Evolutionary conservation across 2,888 invertebrate genomes (phyloP).

Genomic region (Lydus trimaculatus): DNA sequence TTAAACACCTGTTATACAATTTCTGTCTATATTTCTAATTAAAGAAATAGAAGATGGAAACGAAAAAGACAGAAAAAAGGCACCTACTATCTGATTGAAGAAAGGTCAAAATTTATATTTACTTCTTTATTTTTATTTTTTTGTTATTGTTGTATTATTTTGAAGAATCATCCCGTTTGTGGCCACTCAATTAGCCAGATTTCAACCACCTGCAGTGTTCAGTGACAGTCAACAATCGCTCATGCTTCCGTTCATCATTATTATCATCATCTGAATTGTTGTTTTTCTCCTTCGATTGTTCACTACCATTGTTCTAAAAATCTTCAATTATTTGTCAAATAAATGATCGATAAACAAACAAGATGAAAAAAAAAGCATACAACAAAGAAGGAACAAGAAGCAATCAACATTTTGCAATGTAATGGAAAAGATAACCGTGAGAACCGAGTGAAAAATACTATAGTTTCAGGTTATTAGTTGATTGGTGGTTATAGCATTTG

Average conservation of each 20-base stretch:
- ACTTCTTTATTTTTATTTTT: not conserved
- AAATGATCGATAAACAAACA: not conserved
- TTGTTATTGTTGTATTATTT: not conserved
- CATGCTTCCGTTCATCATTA: constrained; percentile 53
- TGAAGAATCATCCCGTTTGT: constrained; percentile 14
- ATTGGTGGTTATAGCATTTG: not conserved
- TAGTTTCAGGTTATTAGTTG: not conserved
- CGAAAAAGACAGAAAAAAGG: no score
- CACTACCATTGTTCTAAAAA: not conserved
- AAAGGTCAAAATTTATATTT: not conserved
- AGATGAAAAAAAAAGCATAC: not conserved
- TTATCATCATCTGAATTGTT: constrained; percentile 11
- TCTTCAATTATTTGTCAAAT: not conserved
- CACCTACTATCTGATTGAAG: no score
- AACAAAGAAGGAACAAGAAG: no score
- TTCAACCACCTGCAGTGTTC: constrained; percentile 49
- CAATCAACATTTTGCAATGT: not conserved
- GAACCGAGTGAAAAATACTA: not conserved
- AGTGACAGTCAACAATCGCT: constrained; percentile 55
- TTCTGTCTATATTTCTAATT: not conserved
- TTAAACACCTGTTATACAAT: not conserved
- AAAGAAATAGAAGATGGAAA: no score
- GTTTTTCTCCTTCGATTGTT: not conserved
- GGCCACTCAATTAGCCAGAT: constrained; percentile 54
- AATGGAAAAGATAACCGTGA: not conserved